phyloP scores from a whole-genome alignment of 2,797 vertebrate genomes.

The Acanthopagrus latus region DNA sequence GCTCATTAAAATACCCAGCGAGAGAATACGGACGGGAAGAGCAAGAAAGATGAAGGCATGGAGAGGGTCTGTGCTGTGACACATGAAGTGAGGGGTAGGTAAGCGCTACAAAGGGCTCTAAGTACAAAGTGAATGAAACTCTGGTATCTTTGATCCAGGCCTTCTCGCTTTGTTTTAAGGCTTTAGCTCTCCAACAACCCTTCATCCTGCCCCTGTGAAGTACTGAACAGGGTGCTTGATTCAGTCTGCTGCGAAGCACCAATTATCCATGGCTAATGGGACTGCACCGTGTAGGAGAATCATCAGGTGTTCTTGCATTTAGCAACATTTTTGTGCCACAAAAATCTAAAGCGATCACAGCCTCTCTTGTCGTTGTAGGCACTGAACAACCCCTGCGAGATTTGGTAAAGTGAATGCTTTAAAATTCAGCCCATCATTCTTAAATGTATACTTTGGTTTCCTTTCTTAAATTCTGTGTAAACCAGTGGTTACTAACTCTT shows the following conservation, averaged over 20 bases:
- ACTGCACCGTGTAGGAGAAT: not conserved
- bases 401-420: not conserved
- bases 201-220: slow-evolving; percentile 58
- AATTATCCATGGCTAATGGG: slow-evolving; percentile 7
- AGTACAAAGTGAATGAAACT: slow-evolving; percentile 52
- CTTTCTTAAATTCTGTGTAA: not conserved
- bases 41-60: slow-evolving; percentile 27
- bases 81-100: slow-evolving; percentile 39
- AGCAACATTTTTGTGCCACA: not conserved
- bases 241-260: slow-evolving; percentile 27
- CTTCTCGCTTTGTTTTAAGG: slow-evolving; percentile 49
- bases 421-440: not conserved
- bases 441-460: no score
- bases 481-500: not conserved
- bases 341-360: not conserved
- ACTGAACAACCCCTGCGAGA: not conserved
- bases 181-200: slow-evolving; percentile 30
- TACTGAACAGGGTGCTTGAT: slow-evolving; percentile 41
- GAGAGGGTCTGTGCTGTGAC: slow-evolving; percentile 15
- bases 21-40: not conserved
- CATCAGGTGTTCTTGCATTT: not conserved
- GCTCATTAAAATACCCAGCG: not conserved
- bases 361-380: not conserved
- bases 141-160: slow-evolving; percentile 57
- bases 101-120: slow-evolving; percentile 44